A percentile compares a stretch with the other conserved stretches of the same genome.
Conservation (phyloP, 2,888 invertebrate genomes). For the Amphipyra berbera region DNA sequence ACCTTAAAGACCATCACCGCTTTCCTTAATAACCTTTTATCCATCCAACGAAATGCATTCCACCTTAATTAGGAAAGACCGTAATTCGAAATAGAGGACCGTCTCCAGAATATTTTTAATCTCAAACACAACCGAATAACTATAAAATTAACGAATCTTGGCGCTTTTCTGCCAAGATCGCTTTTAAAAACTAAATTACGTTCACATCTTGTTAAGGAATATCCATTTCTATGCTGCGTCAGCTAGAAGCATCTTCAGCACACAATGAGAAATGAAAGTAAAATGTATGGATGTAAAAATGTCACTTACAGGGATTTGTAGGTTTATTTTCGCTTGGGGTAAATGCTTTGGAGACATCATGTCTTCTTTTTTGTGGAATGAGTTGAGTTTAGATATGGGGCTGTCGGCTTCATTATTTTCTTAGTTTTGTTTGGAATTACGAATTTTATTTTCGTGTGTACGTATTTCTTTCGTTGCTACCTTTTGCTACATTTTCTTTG, state of each 20-base stretch:
- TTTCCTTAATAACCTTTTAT: constrained; percentile 13
- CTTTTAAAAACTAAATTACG: constrained; percentile 44
- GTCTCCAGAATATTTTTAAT: constrained; percentile 39
- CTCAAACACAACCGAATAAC: constrained; percentile 30
- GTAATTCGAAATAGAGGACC: constrained; percentile 26
- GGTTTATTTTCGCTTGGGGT: constrained; percentile 44
- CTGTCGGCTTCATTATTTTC: constrained; percentile 3
- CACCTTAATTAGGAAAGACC: constrained; percentile 36
- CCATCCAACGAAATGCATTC: constrained; percentile 16
- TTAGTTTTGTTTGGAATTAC: constrained; percentile 26
- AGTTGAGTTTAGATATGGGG: constrained; percentile 18
- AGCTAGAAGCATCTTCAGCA: constrained; percentile 21
- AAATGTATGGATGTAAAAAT: constrained; percentile 56
- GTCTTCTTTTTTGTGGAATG: constrained; percentile 35
- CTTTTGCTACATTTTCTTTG: too few relatives aligned
- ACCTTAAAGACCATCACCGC: constrained; percentile 4
- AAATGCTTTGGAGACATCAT: constrained; percentile 36
- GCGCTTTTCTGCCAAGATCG: constrained; percentile 11
- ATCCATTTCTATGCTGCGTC: constrained; percentile 37
- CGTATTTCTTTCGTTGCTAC: too few relatives aligned
- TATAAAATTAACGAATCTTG: constrained; percentile 47
- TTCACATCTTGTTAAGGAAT: constrained; percentile 41
- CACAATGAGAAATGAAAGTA: constrained; percentile 49
- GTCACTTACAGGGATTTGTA: constrained; percentile 56
- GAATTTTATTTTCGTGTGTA: background rate